Percentiles rank a stretch among this genome's conserved stretches.
Conservation (phyloP, 2,113 vertebrate species). For the Myrmecophaga tridactyla region DNA sequence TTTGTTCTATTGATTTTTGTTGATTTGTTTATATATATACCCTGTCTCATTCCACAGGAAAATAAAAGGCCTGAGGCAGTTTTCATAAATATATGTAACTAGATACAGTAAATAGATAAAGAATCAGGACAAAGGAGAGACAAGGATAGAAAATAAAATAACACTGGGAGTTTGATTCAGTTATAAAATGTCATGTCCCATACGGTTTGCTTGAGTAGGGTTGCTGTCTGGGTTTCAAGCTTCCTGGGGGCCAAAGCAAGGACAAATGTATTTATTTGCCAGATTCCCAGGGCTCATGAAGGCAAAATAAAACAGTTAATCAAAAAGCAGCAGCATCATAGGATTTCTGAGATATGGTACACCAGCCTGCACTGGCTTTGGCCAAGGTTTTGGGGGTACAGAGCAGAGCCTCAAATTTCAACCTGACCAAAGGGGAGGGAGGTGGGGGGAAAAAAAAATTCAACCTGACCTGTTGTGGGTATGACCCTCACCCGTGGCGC, state of each 20-base stretch:
- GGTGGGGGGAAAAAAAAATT: too few species aligned
- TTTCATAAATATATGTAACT: conserved; percentile 16
- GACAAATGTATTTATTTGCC: background rate
- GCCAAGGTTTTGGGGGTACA: background rate
- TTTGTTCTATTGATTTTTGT: conserved; percentile 1
- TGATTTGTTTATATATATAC: conserved; percentile 13
- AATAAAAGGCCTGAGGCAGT: background rate
- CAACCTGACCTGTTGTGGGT: background rate
- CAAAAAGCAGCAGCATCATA: background rate
- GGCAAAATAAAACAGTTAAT: background rate
- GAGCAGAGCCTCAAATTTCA: background rate
- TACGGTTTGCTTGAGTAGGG: too few species aligned
- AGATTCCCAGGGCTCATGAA: background rate
- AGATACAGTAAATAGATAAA: background rate
- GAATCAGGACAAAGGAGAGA: background rate
- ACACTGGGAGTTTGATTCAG: too few species aligned
- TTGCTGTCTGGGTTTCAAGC: background rate
- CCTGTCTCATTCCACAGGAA: background rate
- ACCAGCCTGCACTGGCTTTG: background rate
- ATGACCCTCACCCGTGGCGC: too few species aligned
- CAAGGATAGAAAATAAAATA: background rate
- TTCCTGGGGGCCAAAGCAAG: conserved; percentile 32
- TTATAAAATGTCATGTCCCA: background rate
- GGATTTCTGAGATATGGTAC: too few species aligned
- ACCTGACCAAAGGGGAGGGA: too few species aligned